A percentile compares a stretch with the other conserved stretches of the same genome.
These are phyloP conservation scores for Xenopus borealis DNA, from an alignment of 2,113 vertebrate genomes.

Conservation along the genomic window DNA sequence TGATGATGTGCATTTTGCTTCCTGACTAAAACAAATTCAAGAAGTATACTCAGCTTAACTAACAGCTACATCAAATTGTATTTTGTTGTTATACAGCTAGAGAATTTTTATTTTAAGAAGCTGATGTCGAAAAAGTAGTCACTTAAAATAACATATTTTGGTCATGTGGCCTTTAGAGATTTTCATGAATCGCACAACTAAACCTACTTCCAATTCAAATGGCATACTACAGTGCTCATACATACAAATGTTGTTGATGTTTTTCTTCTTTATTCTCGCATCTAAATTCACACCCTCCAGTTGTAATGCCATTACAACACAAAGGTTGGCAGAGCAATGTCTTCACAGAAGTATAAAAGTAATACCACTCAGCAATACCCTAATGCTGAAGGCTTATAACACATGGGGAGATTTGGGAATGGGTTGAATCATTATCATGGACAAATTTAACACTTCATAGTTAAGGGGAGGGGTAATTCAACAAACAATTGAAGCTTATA, in stretches of 20 bases:
- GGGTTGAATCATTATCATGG: too few species aligned
- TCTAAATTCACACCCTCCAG: too few species aligned
- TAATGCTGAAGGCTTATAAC: too few species aligned
- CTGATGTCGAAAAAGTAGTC: background rate
- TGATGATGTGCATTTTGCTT: background rate
- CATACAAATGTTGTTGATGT: background rate
- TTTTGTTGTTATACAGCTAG: background rate
- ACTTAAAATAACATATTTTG: background rate
- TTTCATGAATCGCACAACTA: background rate
- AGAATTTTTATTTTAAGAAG: background rate
- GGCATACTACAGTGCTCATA: background rate
- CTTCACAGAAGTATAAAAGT: too few species aligned
- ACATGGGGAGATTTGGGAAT: too few species aligned
- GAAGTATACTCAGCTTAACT: background rate
- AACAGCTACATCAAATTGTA: background rate
- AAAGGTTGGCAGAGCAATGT: too few species aligned
- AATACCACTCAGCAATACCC: too few species aligned
- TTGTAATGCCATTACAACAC: too few species aligned
- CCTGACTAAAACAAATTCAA: background rate
- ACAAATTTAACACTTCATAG: too few species aligned
- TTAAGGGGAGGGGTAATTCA: too few species aligned
- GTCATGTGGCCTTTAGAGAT: background rate
- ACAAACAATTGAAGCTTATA: too few species aligned
- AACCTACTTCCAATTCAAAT: background rate
- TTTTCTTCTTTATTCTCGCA: too few species aligned